phyloP scores from a whole-genome alignment of 2,888 invertebrate species.

The Melanchra persicariae region DNA sequence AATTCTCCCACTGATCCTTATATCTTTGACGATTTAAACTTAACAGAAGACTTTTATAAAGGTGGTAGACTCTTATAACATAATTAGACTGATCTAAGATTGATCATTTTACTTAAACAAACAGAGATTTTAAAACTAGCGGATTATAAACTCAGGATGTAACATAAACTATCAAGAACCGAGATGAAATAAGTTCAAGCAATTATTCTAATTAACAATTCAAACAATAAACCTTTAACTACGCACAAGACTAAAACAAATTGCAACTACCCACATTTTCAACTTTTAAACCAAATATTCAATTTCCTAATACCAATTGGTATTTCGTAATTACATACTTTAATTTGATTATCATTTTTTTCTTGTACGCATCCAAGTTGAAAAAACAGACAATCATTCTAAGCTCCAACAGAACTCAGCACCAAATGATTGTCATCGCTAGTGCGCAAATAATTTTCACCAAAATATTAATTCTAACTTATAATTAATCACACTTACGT shows the following conservation, averaged over 20 bases:
- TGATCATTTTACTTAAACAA: slow-evolving; percentile 19
- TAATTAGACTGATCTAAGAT: slow-evolving; percentile 25
- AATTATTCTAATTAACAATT: slow-evolving; percentile 5
- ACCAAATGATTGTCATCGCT: slow-evolving; percentile 3
- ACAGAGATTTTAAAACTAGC: slow-evolving; percentile 9
- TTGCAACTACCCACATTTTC: slow-evolving; percentile 5
- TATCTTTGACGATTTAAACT: slow-evolving; percentile 22
- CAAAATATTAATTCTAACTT: neutral
- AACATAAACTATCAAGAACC: slow-evolving; percentile 15
- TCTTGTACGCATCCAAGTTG: neutral
- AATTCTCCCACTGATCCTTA: slow-evolving; percentile 44
- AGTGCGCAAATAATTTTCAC: neutral
- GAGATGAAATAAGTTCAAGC: slow-evolving; percentile 16
- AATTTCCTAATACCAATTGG: neutral
- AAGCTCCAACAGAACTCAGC: slow-evolving; percentile 11
- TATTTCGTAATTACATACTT: neutral
- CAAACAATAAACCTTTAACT: neutral
- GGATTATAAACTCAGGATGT: slow-evolving; percentile 19
- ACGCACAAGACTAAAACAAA: slow-evolving; percentile 4
- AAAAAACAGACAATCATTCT: neutral
- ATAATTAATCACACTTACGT: slow-evolving; percentile 30
- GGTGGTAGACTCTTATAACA: slow-evolving; percentile 22
- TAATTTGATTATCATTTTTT: slow-evolving; percentile 1
- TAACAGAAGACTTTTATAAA: slow-evolving; percentile 33
- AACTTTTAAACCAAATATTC: neutral